These are phyloP conservation scores for Platysteira castanea DNA, from an alignment of 2,113 vertebrate species.

Conservation along the genomic window DNA sequence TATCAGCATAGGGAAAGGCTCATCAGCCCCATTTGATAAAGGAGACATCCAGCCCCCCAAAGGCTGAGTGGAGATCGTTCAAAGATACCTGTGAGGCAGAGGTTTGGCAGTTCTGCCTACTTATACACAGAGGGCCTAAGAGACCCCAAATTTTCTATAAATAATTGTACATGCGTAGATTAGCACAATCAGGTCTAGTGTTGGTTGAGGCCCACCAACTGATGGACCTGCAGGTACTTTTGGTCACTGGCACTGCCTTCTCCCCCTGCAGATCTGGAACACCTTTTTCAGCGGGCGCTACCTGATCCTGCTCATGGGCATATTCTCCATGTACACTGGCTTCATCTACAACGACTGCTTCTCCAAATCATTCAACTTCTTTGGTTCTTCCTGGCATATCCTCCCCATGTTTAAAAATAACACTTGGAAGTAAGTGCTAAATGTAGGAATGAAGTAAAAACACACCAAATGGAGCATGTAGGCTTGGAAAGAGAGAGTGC, in stretches of 20 bases:
- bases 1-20: background rate
- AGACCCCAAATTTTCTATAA: background rate
- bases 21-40: background rate
- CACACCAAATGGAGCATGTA: background rate
- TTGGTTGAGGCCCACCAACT: rapidly evolving
- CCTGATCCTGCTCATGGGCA: constrained; percentile 92
- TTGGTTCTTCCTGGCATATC: constrained; percentile 92
- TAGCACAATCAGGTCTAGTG: background rate
- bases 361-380: constrained; percentile 94
- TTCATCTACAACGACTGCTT: constrained; percentile 99
- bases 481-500: background rate
- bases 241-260: background rate
- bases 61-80: background rate
- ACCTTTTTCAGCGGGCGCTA: constrained; percentile 92
- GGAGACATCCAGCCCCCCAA: background rate
- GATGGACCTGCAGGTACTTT: background rate
- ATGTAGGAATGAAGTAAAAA: background rate
- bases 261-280: constrained; percentile 84
- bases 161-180: background rate
- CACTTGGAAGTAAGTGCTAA: constrained; percentile 87
- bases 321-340: constrained; percentile 96
- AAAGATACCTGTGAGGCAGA: background rate
- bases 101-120: background rate
- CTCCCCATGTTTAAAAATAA: constrained; percentile 88
- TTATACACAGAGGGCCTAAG: background rate